These are phyloP conservation scores for Orchesella flavescens DNA, from an alignment of 2,888 invertebrate species.

Conservation along the genomic window DNA sequence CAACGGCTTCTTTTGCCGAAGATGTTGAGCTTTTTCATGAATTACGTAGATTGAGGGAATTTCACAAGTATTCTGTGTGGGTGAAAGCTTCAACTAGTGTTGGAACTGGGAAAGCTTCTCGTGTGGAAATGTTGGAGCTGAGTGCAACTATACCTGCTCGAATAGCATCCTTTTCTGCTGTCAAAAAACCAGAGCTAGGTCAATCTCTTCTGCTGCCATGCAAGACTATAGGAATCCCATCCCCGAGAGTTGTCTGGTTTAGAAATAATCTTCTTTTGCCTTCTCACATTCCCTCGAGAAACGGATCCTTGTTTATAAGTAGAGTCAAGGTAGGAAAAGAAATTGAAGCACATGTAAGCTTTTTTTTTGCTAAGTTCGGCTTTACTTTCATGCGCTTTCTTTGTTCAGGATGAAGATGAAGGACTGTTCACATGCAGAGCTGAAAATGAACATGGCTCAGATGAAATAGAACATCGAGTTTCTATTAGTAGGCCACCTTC, in stretches of 20 bases:
- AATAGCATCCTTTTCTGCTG: slow-evolving; percentile 87
- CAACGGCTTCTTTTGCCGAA: slow-evolving; percentile 71
- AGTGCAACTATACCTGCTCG: slow-evolving; percentile 86
- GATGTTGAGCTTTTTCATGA: slow-evolving; percentile 80
- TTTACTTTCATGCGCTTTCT: background rate
- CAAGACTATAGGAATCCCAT: slow-evolving; percentile 83
- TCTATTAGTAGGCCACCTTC: slow-evolving; percentile 81
- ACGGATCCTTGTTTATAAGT: slow-evolving; percentile 62
- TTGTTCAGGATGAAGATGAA: slow-evolving; percentile 78
- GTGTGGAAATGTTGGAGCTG: slow-evolving; percentile 85
- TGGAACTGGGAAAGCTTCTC: slow-evolving; percentile 80
- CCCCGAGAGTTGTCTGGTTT: slow-evolving; percentile 84
- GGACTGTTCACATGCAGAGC: slow-evolving; percentile 89
- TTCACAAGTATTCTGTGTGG: slow-evolving; percentile 89
- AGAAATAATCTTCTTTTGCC: slow-evolving; percentile 56
- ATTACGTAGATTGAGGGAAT: slow-evolving; percentile 82
- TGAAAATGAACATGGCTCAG: slow-evolving; percentile 87
- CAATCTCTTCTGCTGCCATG: slow-evolving; percentile 81
- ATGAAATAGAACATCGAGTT: slow-evolving; percentile 84
- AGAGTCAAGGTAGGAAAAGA: slow-evolving; percentile 61
- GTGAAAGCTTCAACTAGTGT: slow-evolving; percentile 86
- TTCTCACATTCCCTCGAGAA: slow-evolving; percentile 58
- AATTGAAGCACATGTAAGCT: no score
- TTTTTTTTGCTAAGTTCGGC: no score
- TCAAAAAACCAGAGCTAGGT: slow-evolving; percentile 80